Percentiles rank a stretch among this genome's conserved stretches.
Conservation (phyloP, 2,797 vertebrate genomes). For the Amazona finschi region DNA sequence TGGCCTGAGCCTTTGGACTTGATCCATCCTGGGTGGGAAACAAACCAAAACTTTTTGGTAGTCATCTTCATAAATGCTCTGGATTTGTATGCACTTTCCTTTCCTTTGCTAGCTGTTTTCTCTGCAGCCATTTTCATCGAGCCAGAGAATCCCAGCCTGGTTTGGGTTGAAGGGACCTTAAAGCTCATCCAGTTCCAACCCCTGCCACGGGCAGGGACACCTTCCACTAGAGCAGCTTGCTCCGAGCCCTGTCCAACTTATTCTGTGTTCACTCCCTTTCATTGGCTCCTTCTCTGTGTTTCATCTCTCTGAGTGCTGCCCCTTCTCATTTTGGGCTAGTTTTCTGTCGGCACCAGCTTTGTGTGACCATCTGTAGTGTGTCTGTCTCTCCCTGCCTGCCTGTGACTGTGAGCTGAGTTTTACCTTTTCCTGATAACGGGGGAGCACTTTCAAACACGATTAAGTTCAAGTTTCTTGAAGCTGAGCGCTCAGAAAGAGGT, state of each 20-base stretch:
- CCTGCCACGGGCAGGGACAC: background rate
- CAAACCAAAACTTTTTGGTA: background rate
- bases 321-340: background rate
- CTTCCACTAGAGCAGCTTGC: background rate
- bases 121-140: background rate
- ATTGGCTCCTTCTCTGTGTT: background rate
- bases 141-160: background rate
- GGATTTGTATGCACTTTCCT: background rate
- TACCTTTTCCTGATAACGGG: accelerated
- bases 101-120: background rate
- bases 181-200: background rate
- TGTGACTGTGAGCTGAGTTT: background rate
- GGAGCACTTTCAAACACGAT: background rate
- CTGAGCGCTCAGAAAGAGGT: background rate
- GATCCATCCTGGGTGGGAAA: background rate
- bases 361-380: background rate
- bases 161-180: background rate
- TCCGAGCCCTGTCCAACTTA: background rate
- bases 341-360: background rate
- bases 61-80: background rate
- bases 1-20: background rate
- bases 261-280: background rate
- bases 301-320: background rate
- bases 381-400: background rate
- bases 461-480: background rate